phyloP scores from a whole-genome alignment of 2,888 invertebrate genomes.

The Cantharis rufa region DNA sequence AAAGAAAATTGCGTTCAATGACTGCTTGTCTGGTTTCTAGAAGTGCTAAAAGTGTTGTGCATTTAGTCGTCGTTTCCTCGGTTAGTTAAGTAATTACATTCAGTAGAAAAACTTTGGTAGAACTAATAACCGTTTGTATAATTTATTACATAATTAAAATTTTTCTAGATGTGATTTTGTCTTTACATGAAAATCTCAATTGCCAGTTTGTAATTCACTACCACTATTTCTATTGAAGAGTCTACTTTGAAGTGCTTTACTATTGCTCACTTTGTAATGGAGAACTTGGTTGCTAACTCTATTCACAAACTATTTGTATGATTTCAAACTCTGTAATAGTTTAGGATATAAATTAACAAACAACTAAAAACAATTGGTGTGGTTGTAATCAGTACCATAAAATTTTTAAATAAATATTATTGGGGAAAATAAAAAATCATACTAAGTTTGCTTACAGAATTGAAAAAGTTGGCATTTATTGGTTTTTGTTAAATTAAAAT shows the following conservation, averaged over 20 bases:
- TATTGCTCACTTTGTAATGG: neutral
- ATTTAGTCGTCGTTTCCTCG: conserved; percentile 2
- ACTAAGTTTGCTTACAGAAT: too few relatives aligned
- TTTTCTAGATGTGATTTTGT: neutral
- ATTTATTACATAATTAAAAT: neutral
- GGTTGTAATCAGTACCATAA: neutral
- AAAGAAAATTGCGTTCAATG: neutral
- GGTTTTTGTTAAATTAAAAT: too few relatives aligned
- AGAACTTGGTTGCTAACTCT: neutral
- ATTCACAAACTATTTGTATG: neutral
- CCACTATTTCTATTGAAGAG: neutral
- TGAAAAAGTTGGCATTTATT: too few relatives aligned
- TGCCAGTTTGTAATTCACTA: neutral
- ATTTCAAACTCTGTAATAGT: neutral
- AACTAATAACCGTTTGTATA: neutral
- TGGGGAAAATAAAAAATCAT: too few relatives aligned
- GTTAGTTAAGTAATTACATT: neutral
- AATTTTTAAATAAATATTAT: neutral
- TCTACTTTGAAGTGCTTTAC: neutral
- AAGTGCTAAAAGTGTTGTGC: conserved; percentile 9
- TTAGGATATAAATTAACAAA: neutral
- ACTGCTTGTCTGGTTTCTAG: conserved; percentile 1
- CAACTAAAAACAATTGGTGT: neutral
- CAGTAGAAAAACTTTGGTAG: neutral
- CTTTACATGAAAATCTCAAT: neutral